Evolutionary conservation across 2,888 invertebrate genomes (phyloP), one percentile per base, ranked within the genome.

Genomic region (Calameuta idolon): DNA sequence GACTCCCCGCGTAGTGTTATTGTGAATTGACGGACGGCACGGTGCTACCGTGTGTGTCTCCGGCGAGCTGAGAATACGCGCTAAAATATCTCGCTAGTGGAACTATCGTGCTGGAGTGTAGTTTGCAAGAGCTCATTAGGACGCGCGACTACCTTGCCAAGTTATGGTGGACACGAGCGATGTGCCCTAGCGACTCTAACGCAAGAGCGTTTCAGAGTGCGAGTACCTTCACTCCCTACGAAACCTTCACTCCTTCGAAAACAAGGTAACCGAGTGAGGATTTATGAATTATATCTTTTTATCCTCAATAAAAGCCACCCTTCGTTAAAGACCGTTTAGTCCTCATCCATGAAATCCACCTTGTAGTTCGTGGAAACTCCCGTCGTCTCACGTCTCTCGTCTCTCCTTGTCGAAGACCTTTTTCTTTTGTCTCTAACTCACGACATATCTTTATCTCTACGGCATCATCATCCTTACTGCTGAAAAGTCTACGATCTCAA

Each of bases 1-100:
- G 85, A 86, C 83, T 88, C 83, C 79, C 85, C 86, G 86, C 85
- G 86, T 86, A 86, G 88, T 90, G 88, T 89, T 89, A 87, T 88
- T 85, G 87, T 87, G 84, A 88, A 86, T 85, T 85, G 86, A 88
- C 85, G 80, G 76, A 84, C 80, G 69, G 79, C 75, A 75, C 77
- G 77, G 74, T 73, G 74, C 77, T 77, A 71, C 76, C 12, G 73
- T 79, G 75, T 78, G 74, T 73, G 75, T 76, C 73, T 37, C 55
- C 71, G 34, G 55, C 77, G 69, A 75, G 34, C 68, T 33, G 55
- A 69, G 30, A 37, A 77, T 69, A 75, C 75, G 34, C 30, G 69
- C n/a, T 33, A 15, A 74, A 40, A 79, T 23, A 55, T 55, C 55
- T 55, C 55, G 23, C 55, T 55, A 55, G 55, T 23, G 55, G 55